phyloP scores from a whole-genome alignment of 2,113 vertebrate genomes.

The Chlorodrepanis virens region DNA sequence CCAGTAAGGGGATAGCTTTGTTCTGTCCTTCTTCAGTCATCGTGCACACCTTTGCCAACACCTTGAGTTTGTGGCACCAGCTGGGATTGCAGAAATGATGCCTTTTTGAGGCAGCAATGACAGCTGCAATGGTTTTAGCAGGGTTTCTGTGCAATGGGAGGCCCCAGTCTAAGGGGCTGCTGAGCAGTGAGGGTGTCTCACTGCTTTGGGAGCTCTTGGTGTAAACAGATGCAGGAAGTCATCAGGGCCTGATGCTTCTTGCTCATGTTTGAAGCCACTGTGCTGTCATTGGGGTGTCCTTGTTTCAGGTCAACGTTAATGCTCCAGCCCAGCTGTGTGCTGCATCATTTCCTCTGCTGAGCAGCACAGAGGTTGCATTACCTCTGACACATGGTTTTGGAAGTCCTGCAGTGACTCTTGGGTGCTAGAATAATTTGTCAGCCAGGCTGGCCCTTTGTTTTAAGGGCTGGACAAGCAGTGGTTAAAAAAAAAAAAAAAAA shows the following conservation, averaged over 20 bases:
- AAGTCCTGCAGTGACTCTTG: not conserved
- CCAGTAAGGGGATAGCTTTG: not conserved
- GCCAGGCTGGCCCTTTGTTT: not conserved
- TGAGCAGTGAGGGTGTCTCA: not conserved
- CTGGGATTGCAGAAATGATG: not conserved
- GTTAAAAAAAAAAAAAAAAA: not conserved
- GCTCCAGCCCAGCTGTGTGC: not conserved
- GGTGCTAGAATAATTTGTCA: not conserved
- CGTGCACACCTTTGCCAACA: not conserved
- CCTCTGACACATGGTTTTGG: rapidly evolving
- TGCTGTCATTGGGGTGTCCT: not conserved
- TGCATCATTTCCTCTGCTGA: not conserved
- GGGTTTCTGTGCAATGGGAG: not conserved
- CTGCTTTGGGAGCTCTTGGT: not conserved
- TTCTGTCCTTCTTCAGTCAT: not conserved
- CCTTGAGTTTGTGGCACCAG: not conserved
- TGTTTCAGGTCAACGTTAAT: not conserved
- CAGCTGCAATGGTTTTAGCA: not conserved
- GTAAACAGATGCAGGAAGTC: not conserved
- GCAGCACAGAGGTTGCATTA: not conserved
- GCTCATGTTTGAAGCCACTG: not conserved
- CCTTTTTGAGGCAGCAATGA: not conserved
- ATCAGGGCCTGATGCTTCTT: not conserved
- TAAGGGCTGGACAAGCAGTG: not conserved
- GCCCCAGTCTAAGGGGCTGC: rapidly evolving